Evolutionary conservation across 2,888 invertebrate genomes (phyloP).

Genomic region (Entomobrya multifasciata): DNA sequence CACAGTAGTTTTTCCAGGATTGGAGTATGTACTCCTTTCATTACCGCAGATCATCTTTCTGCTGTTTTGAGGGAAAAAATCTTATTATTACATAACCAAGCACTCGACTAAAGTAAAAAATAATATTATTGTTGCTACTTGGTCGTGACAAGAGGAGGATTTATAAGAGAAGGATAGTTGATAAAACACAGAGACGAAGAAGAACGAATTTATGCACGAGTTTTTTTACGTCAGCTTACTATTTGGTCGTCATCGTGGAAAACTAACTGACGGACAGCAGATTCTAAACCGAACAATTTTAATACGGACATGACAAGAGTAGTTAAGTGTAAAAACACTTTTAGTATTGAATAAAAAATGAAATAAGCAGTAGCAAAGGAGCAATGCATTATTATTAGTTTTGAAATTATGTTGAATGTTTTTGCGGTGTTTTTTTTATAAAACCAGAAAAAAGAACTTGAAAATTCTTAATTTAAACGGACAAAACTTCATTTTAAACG

Average conservation of each 20-base stretch:
- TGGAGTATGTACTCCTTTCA: slow-evolving; percentile 58
- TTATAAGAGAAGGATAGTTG: slow-evolving; percentile 34
- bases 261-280: slow-evolving; percentile 36
- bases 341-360: not conserved
- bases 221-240: slow-evolving; percentile 39
- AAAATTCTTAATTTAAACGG: not conserved
- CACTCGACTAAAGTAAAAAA: slow-evolving; percentile 52
- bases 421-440: not conserved
- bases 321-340: not conserved
- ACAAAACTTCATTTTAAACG: not conserved
- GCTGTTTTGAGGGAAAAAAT: slow-evolving; percentile 32
- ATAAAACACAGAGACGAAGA: not conserved
- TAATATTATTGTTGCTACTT: slow-evolving; percentile 42
- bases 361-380: not conserved
- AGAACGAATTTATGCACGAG: slow-evolving; percentile 13
- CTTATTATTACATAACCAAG: slow-evolving; percentile 50
- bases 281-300: slow-evolving; percentile 32
- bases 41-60: slow-evolving; percentile 64
- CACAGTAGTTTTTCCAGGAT: slow-evolving; percentile 14
- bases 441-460: not conserved
- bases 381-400: not conserved
- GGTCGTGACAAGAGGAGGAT: slow-evolving; percentile 26
- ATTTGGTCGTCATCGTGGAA: slow-evolving; percentile 36
- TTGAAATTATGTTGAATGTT: not conserved
- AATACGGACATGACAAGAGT: not conserved